Percentiles rank a stretch among this genome's conserved stretches.
Evolutionary conservation across 2,888 invertebrate species (phyloP).

Genomic region (Bellardia pandia): DNA sequence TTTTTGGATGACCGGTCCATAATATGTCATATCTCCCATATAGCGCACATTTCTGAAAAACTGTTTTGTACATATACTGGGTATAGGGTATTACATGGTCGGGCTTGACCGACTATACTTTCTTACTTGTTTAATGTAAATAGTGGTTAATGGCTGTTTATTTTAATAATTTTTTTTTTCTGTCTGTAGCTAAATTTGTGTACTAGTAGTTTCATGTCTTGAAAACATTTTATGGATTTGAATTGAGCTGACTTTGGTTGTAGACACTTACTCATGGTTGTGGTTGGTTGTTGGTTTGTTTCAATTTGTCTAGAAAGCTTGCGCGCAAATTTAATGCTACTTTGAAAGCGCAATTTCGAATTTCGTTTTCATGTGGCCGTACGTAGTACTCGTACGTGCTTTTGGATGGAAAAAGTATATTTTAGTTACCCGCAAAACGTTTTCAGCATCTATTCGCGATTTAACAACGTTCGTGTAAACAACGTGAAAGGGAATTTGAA

Average conservation of each 20-base stretch:
- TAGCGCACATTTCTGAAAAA: no score
- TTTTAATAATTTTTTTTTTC: background rate
- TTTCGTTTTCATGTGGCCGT: conserved; percentile 1
- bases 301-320: conserved; percentile 41
- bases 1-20: no score
- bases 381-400: background rate
- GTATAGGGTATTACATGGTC: no score
- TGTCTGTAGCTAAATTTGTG: background rate
- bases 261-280: background rate
- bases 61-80: no score
- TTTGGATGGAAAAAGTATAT: conserved; percentile 32
- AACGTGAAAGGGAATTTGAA: conserved; percentile 31
- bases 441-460: conserved; percentile 50
- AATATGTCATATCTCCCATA: no score
- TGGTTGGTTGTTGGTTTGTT: conserved; percentile 23
- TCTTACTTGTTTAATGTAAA: conserved; percentile 37
- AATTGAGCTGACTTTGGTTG: conserved; percentile 10
- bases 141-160: conserved; percentile 18
- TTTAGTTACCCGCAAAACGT: conserved; percentile 49
- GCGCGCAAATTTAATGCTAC: conserved; percentile 42
- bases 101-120: no score
- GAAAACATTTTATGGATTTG: conserved; percentile 22
- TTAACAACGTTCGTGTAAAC: conserved; percentile 61
- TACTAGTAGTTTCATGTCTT: conserved; percentile 24
- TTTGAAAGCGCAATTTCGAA: conserved; percentile 46